Percentiles rank a stretch among this genome's conserved stretches.
Conservation (phyloP, 2,113 vertebrate genomes). For the Holacanthus passer region DNA sequence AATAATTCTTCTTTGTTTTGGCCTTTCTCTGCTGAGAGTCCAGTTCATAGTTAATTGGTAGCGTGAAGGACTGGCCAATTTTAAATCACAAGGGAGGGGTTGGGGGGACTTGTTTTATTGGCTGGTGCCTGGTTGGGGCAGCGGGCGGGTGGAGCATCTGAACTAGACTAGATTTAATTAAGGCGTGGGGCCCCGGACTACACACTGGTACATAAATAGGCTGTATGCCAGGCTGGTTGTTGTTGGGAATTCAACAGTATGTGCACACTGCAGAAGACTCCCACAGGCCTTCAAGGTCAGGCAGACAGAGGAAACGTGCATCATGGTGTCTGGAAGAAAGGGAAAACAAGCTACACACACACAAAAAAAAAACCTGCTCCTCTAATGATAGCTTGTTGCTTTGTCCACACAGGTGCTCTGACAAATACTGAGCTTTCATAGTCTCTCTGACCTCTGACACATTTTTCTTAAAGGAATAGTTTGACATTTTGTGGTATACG, state of each 20-base stretch:
- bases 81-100: slow-evolving; percentile 70
- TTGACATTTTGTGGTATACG: background rate
- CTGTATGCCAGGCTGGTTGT: slow-evolving; percentile 60
- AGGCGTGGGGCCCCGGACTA: slow-evolving; percentile 68
- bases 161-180: slow-evolving; percentile 82
- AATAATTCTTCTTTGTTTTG: slow-evolving; percentile 77
- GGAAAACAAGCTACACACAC: slow-evolving; percentile 24
- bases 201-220: slow-evolving; percentile 68
- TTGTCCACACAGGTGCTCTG: background rate
- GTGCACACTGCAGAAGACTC: slow-evolving; percentile 46
- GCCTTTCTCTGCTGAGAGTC: slow-evolving; percentile 57
- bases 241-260: slow-evolving; percentile 55
- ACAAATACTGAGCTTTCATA: slow-evolving; percentile 2
- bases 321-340: slow-evolving; percentile 35
- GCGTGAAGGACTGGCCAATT: slow-evolving; percentile 72
- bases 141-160: slow-evolving; percentile 69
- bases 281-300: slow-evolving; percentile 68
- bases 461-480: background rate
- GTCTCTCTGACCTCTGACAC: background rate
- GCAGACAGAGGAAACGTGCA: slow-evolving; percentile 59
- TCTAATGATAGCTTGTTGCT: background rate
- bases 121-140: slow-evolving; percentile 64
- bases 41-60: slow-evolving; percentile 74
- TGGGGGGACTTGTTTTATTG: slow-evolving; percentile 72
- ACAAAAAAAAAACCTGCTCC: background rate